A percentile compares a stretch with the other conserved stretches of the same genome.
These are phyloP conservation scores for Aselliscus stoliczkanus DNA, from an alignment of 2,797 vertebrate genomes.

Conservation along the genomic window DNA sequence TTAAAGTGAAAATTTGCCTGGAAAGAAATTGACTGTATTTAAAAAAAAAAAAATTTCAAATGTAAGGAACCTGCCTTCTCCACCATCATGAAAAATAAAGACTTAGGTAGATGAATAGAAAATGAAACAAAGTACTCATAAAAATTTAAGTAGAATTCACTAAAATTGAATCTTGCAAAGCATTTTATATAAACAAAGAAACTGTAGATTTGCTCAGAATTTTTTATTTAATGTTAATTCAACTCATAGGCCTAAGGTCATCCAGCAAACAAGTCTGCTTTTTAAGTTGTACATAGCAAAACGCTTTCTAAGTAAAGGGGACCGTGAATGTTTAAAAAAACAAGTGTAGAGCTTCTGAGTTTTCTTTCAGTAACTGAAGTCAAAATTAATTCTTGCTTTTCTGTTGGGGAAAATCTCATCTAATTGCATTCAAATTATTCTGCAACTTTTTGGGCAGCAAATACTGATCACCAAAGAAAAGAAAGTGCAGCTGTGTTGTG, in stretches of 20 bases:
- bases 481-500: slow-evolving; percentile 38
- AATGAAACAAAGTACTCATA: slow-evolving; percentile 33
- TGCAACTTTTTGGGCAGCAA: slow-evolving; percentile 47
- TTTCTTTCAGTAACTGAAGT: slow-evolving; percentile 43
- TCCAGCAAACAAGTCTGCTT: neutral
- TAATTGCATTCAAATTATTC: slow-evolving; percentile 62
- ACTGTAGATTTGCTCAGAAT: slow-evolving; percentile 9
- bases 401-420: slow-evolving; percentile 52
- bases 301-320: slow-evolving; percentile 22
- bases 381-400: slow-evolving; percentile 58
- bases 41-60: neutral
- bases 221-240: slow-evolving; percentile 24
- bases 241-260: slow-evolving; percentile 10
- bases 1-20: neutral
- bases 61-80: neutral
- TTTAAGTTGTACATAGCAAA: slow-evolving; percentile 12
- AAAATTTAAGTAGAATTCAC: slow-evolving; percentile 7
- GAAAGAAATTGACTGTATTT: neutral
- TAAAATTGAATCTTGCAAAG: slow-evolving; percentile 25
- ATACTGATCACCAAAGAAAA: slow-evolving; percentile 47
- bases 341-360: neutral
- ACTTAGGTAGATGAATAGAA: slow-evolving; percentile 23
- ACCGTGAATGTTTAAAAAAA: slow-evolving; percentile 53
- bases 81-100: slow-evolving; percentile 10
- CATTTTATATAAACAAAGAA: slow-evolving; percentile 11